Evolutionary conservation across 2,797 vertebrate species (phyloP).

Genomic region (Smutsia gigantea): DNA sequence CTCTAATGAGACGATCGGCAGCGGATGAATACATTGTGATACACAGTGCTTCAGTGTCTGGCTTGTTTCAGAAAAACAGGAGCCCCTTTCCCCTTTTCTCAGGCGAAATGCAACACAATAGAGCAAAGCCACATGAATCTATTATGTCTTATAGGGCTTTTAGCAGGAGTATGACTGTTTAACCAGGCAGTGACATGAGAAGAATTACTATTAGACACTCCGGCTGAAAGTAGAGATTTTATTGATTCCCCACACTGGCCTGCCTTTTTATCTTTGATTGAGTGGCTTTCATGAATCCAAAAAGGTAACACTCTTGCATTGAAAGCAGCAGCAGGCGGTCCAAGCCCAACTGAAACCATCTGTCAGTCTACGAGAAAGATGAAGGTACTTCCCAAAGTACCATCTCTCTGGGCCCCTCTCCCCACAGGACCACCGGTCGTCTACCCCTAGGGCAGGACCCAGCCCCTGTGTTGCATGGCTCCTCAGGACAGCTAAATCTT

Average conservation of each 20-base stretch:
- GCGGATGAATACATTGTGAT: constrained; percentile 86
- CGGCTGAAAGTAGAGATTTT: constrained; percentile 90
- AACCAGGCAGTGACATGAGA: constrained; percentile 90
- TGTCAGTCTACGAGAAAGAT: constrained; percentile 90
- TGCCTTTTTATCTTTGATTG: constrained; percentile 90
- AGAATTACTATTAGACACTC: constrained; percentile 89
- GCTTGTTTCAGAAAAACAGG: constrained; percentile 88
- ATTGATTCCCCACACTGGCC: constrained; percentile 88
- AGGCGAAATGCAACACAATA: constrained; percentile 88
- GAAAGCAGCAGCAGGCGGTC: constrained; percentile 89
- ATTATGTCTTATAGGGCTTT: constrained; percentile 88
- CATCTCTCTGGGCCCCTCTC: constrained; percentile 49
- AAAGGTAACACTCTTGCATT: constrained; percentile 88
- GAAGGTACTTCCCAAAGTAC: constrained; percentile 84
- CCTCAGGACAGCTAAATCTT: constrained; percentile 64
- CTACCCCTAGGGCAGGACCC: constrained; percentile 6
- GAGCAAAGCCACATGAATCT: constrained; percentile 89
- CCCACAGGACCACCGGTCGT: constrained; percentile 47
- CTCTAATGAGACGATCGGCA: constrained; percentile 81
- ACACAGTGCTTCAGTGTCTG: constrained; percentile 87
- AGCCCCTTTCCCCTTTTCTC: constrained; percentile 84
- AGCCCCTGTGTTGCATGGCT: background rate
- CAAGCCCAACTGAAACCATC: constrained; percentile 93
- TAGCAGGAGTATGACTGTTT: constrained; percentile 88
- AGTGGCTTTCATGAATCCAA: constrained; percentile 88